Base-by-base conservation (phyloP, 2,888 invertebrate species). In the Homarus gammarus region DNA sequence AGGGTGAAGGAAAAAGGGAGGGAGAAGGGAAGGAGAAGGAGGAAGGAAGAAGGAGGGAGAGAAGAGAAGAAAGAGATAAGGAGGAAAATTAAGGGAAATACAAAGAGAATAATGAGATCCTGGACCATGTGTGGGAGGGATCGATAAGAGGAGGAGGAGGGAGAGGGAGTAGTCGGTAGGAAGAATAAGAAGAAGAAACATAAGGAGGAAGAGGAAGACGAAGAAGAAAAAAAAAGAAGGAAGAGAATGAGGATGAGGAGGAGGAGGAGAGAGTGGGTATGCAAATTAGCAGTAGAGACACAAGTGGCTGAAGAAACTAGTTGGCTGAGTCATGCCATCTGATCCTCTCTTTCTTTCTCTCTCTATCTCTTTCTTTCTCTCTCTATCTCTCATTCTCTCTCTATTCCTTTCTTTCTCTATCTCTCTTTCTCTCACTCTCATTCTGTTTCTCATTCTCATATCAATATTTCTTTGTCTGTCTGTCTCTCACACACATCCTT, bases 321-420 rank as follows among this genome's bases (percentile, higher is more conserved):
- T 18, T 18, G 56, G 56, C 56, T 56, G 56, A 56, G 56, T 56
- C 56, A 56, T 56, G 18, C 6, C 56, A 15, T 18, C 56, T 56
- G n/a, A 44, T 44, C 12, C 6, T n/a, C 5, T n/a, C 64, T n/a
- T 6, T 64, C 64, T 64, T 27, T 64, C 56, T 56, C 56, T 56
- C 56, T 56, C 56, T 56, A 15, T 70, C 36, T 33, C 33, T 70
- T 22, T n/a, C n/a, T 64, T 31, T 70, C 36, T 33, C 31, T 40
- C 73, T 36, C 73, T 40, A 22, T 40, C 75, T 75, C 75, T 75
- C 49, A 0, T n/a, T 75, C 44, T 40, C 75, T 44, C 75, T 75
- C 75, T 73, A 6, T 75, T 18, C n/a, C 75, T 44, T 27, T 44
- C n/a, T 44, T 3, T 36, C 33, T 40, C 38, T 73, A 36, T n/a